Base-by-base conservation (phyloP, 2,797 vertebrate genomes). In the Dryobates pubescens region DNA sequence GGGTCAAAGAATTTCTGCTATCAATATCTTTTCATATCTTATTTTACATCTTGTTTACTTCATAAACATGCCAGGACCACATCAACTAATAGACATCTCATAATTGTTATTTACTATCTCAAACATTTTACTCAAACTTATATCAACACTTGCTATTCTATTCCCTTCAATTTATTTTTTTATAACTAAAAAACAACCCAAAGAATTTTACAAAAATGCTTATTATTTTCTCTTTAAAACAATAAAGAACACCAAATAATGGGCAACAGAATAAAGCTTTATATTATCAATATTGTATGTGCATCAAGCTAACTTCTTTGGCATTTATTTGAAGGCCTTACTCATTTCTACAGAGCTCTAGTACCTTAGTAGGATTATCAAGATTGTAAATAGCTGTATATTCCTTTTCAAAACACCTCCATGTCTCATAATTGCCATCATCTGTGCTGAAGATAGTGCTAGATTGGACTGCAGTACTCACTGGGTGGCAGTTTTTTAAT, bases 391-490 rank as follows among this genome's bases (percentile, higher is more conserved):
- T 56, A 78, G 45, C 15, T 72, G 5, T 26, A 4, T 56, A 47
- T 30, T 89, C 17, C 51, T 82, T 85, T 77, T 41, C 17, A 20
- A 72, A 58, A 72, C 71, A 8, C 22, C 47, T 53, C 30, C 13
- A 9, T 2, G 1, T 13, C 29, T 82, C 32, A n/a, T 45, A 43
- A 56, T 75, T 85, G 14, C 41, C 36, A 68, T 41, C 27, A 7
- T 14, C 57, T 73, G 54, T 80, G 19, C 62, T 58, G 62, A 87
- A 62, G 11, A 7, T 10, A 38, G 69, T 92, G 82, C 72, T 94
- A 89, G 59, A 94, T 90, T 87, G 56, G 13, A 57, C 54, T 87
- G 92, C 73, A 87, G 10, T 54, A 69, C 75, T 62, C 79, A 27
- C 45, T 38, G 54, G 41, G 82, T 80, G 72, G 26, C 32, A 4